Evolutionary conservation across 2,888 invertebrate species (phyloP), one percentile per base, ranked within the genome.

Genomic region (Heliconius charithonia): DNA sequence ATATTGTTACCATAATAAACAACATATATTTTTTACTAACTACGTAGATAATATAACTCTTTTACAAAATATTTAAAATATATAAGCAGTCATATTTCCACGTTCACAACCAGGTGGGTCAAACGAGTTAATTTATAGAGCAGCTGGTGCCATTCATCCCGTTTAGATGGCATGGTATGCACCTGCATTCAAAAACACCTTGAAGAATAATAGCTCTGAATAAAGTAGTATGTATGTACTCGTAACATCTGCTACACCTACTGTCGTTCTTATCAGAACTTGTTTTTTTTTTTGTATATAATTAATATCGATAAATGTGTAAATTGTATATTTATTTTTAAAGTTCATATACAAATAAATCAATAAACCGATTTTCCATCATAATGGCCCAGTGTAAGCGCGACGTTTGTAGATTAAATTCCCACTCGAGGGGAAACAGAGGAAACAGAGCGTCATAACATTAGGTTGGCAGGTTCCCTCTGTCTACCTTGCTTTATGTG

Each of bases 121-220:
- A 75, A 66, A 69, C 73, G 32, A 74, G 59, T 78, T 74, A 29
- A 66, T 73, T 66, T 27, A 67, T 19, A 66, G 27, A n/a, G 41
- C 77, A 78, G 66, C 77, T 74, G 77, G 62, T 66, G 25, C 45
- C 59, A 66, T 65, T 59, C 67, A 71, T 37, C 32, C 56, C 41
- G 59, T 67, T 67, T 25, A 72, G 51, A 51, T 77, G 51, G 45
- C 45, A 67, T n/a, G 71, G 65, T 75, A 69, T 56, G 73, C 77
- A 78, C 73, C 73, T 78, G 77, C 59, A 65, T 56, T 37, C 37
- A 66, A 22, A 77, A 73, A 45, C 77, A 74, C 77, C 77, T 74
- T 73, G 67, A 69, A 66, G 16, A 12, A 74, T 67, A 77, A 37
- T 63, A 77, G 45, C 73, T 59, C 67, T 37, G 22, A 72, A 66